Base-by-base conservation (phyloP, 37 sponge, comb jelly and placozoan genomes). In the Ephydatia muelleri region DNA sequence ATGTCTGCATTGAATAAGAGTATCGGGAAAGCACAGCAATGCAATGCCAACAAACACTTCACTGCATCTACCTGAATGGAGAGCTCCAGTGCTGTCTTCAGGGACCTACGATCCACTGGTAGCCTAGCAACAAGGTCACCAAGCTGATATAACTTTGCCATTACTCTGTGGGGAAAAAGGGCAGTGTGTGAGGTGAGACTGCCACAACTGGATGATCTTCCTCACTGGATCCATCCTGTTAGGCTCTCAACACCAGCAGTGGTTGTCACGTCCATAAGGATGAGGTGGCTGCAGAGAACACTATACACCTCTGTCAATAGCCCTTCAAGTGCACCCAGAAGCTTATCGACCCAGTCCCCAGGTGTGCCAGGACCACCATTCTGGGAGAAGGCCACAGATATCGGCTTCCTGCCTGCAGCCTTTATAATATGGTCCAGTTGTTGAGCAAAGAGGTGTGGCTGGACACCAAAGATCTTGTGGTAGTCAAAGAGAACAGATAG, bases 401-500 rank as follows among this genome's bases (percentile, higher is more conserved):
- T 19, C 19, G 57, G 16, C 16, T 57, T 57, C 57, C 16, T n/a
- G n/a, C n/a, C n/a, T n/a, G n/a, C 12, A 57, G 19, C 57, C 16
- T 5, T 1, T 14, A 14, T 21, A 31, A 89, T 84, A 70, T 33
- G 21, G 12, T 16, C 47, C 21, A 89, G 25, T 5, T 73, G 65
- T 22, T 22, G 2, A 4, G 34, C 12, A n/a, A 89, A 32, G 35
- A 77, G 27, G 27, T 36, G 30, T 57, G 79, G 78, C 49, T 65
- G 8, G 30, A 89, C 72, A 27, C 85, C 84, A 84, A 75, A 78
- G 23, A 38, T 0, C 84, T 67, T 79, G 76, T 89, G 89, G 67
- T 89, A 89, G 57, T 89, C 70, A 65, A 83, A 16, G 25, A 84
- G 80, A 29, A 89, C 80, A 75, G 78, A 78, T 1, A 88, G 37